Evolutionary conservation across 2,797 vertebrate species (phyloP), one percentile per base, ranked within the genome.

Genomic region (Paguma larvata): DNA sequence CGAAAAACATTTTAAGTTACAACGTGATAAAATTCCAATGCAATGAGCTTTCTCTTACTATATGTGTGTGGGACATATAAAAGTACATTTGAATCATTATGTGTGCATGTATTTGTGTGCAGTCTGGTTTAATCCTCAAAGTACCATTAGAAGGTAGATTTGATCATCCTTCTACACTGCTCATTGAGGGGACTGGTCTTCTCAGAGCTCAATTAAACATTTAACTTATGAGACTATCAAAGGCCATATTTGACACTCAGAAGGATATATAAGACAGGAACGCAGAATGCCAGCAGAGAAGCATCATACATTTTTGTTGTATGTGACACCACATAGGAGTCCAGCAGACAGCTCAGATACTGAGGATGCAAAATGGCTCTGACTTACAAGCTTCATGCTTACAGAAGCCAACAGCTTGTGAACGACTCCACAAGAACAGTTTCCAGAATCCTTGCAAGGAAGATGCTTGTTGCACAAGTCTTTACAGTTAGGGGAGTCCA

Each of bases 21-120:
- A 80, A 27, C n/a, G 14, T 38, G 32, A 56, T 73, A 67, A 77
- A 85, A 90, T 41, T n/a, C 12, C 46, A 96, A 68, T 41, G 16
- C 27, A 34, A 1, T 79, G 18, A 44, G 1, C 2, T 95, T 79
- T 68, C 27, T 87, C 3, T 63, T 89, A 65, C 8, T 44, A 62
- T 15, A 11, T 65, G n/a, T 63, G 10, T 85, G 21, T 13, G 6
- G 70, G 92, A 91, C 30, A 63, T 12, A 62, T 19, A 25, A 5
- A 23, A 6, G 25, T 63, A 11, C 46, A 32, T 48, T 48, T 75
- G 25, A 34, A 41, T 87, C 14, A 65, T 6, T 44, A 9, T 48
- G 25, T 65, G 0, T 21, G 14, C 68, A 25, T 16, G 4, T 5
- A 41, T 87, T 80, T 53, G 48, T 38, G 19, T 85, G 32, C 1